These are phyloP conservation scores for Spodoptera littoralis DNA, from an alignment of 2,888 invertebrate species.

Conservation along the genomic window DNA sequence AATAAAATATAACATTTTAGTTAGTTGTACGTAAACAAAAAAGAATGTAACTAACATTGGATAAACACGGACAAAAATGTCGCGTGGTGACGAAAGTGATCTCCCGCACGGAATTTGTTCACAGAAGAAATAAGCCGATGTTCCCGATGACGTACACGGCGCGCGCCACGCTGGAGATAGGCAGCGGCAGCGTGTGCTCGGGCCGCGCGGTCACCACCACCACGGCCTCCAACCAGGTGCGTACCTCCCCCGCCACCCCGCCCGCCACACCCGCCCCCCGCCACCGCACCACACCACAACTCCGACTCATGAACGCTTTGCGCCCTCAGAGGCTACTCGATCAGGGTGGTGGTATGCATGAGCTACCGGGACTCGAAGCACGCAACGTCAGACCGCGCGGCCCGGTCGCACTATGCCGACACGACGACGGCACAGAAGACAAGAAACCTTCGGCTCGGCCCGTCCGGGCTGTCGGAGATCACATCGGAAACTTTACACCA, in stretches of 20 bases:
- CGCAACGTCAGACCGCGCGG: constrained; percentile 58
- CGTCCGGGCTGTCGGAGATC: neutral
- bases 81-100: constrained; percentile 15
- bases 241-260: constrained; percentile 62
- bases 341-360: constrained; percentile 56
- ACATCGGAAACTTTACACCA: constrained; percentile 3
- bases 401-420: constrained; percentile 43
- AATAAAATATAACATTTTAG: no score
- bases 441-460: neutral
- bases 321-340: constrained; percentile 36
- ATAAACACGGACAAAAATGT: no score
- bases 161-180: constrained; percentile 87
- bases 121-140: constrained; percentile 83
- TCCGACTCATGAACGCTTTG: constrained; percentile 62
- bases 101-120: constrained; percentile 60
- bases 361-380: neutral
- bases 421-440: constrained; percentile 7
- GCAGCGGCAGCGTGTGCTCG: constrained; percentile 84
- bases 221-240: constrained; percentile 87
- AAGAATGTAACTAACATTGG: neutral
- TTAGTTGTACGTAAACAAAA: no score
- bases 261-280: constrained; percentile 62
- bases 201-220: constrained; percentile 88
- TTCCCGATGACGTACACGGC: constrained; percentile 87
- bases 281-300: constrained; percentile 45